These are phyloP conservation scores for Cordilura impudica DNA, from an alignment of 2,888 invertebrate species.

Conservation along the genomic window DNA sequence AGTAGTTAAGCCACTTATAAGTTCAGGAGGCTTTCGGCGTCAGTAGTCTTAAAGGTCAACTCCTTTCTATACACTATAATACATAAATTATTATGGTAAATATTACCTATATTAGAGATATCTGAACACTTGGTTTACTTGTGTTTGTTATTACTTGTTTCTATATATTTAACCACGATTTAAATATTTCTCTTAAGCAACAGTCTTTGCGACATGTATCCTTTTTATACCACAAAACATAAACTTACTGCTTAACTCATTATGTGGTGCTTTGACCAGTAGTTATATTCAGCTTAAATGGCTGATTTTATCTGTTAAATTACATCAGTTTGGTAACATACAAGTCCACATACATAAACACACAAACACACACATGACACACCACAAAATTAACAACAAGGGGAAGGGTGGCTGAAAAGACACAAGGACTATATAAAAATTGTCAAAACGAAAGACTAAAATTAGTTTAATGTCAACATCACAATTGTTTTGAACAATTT, in stretches of 20 bases:
- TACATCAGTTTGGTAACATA: constrained; percentile 21
- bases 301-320: constrained; percentile 27
- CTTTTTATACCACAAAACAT: not conserved
- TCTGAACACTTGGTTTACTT: no score
- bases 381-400: not conserved
- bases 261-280: constrained; percentile 20
- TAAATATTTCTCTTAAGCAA: no score
- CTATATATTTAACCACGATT: no score
- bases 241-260: not conserved
- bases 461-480: constrained; percentile 57
- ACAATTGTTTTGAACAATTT: constrained; percentile 60
- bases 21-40: no score
- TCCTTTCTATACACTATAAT: no score
- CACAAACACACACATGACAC: not conserved
- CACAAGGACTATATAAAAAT: not conserved
- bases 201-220: not conserved
- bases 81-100: no score
- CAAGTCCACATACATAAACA: not conserved
- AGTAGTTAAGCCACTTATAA: no score
- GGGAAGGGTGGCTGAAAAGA: not conserved
- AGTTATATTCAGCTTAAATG: constrained; percentile 13
- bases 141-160: no score
- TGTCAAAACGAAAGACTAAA: constrained; percentile 2
- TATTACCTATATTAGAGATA: no score
- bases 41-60: no score